phyloP scores from a whole-genome alignment of 2,113 vertebrate species.

The Falco punctatus region DNA sequence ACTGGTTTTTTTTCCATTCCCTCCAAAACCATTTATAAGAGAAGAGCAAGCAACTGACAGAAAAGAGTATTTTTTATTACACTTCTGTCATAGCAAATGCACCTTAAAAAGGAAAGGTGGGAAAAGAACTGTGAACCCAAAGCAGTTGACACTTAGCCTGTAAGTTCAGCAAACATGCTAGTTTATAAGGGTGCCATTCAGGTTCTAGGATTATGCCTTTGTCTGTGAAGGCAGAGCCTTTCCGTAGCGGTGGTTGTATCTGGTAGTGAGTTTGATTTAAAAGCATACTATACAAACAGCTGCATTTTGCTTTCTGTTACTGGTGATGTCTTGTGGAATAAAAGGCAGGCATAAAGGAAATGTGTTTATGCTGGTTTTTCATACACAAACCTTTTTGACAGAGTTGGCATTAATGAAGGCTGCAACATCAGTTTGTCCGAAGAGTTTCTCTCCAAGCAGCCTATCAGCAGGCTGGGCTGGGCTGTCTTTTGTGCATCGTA shows the following conservation, averaged over 20 bases:
- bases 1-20: background rate
- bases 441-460: background rate
- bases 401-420: background rate
- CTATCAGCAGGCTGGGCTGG: background rate
- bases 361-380: background rate
- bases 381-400: background rate
- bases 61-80: background rate
- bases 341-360: background rate
- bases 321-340: background rate
- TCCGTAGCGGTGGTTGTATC: background rate
- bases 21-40: background rate
- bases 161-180: background rate
- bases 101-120: background rate
- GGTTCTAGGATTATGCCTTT: background rate
- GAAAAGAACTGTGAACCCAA: background rate
- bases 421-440: background rate
- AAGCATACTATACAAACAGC: background rate
- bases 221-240: background rate
- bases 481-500: background rate
- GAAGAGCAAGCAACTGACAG: background rate
- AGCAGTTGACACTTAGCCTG: accelerated
- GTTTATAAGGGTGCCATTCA: background rate
- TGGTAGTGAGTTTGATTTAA: background rate
- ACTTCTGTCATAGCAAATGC: background rate
- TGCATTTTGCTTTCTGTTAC: background rate